Evolutionary conservation across 1,140 invertebrate species (phyloP).

Genomic region (Eulimnadia texana): DNA sequence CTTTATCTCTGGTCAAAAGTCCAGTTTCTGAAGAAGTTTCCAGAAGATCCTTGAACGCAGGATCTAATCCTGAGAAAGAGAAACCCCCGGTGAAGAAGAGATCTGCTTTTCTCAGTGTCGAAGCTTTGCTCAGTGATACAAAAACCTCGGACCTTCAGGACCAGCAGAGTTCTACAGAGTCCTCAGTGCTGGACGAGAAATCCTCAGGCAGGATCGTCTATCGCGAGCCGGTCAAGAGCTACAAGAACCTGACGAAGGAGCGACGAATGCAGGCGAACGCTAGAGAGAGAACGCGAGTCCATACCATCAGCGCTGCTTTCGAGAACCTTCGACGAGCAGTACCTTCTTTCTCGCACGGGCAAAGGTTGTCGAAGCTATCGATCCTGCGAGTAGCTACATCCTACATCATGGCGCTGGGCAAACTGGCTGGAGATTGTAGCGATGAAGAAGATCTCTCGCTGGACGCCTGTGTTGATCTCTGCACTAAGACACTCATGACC

Average conservation of each 20-base stretch:
- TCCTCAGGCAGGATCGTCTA: neutral
- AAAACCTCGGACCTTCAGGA: neutral
- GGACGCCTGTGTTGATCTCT: slow-evolving; percentile 62
- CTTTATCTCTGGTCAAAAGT: neutral
- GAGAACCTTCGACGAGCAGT: slow-evolving; percentile 69
- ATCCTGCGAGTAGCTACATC: slow-evolving; percentile 80
- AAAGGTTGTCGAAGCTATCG: slow-evolving; percentile 81
- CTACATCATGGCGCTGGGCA: slow-evolving; percentile 69
- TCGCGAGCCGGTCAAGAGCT: slow-evolving; percentile 42
- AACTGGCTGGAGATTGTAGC: slow-evolving; percentile 47
- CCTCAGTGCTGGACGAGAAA: neutral
- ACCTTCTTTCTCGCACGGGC: slow-evolving; percentile 79
- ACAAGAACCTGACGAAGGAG: slow-evolving; percentile 88
- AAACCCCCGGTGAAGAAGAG: slow-evolving; percentile 12
- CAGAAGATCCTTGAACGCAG: neutral
- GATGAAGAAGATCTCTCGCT: slow-evolving; percentile 38
- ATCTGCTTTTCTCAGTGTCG: slow-evolving; percentile 21
- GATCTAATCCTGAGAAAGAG: neutral
- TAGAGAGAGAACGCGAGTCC: slow-evolving; percentile 74
- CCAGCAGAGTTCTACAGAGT: slow-evolving; percentile 5
- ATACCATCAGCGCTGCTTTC: slow-evolving; percentile 88
- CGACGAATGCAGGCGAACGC: slow-evolving; percentile 85
- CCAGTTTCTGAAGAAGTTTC: neutral
- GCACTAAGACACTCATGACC: slow-evolving; percentile 76
- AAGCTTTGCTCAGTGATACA: slow-evolving; percentile 17